Base-by-base conservation (phyloP, 2,797 vertebrate genomes). In the Lemur catta region DNA sequence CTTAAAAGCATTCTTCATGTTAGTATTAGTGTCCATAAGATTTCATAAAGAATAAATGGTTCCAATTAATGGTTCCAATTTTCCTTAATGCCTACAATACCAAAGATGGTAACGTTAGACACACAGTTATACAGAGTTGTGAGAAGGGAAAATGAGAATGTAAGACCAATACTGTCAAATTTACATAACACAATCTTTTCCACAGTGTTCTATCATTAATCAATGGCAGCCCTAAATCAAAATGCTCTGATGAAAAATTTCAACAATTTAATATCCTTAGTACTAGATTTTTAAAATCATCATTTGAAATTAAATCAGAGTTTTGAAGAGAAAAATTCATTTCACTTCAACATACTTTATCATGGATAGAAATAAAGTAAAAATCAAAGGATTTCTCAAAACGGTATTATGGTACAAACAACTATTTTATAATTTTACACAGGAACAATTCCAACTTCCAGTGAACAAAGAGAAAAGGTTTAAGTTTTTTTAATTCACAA, bases 1-100 rank as follows among this genome's bases (percentile, higher is more conserved):
- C 35, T 61, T 85, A 76, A 93, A 81, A 52, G 43, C 93, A 91
- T 69, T 67, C n/a, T 89, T 89, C 61, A 65, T 43, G n/a, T 96
- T 67, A 76, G 38, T 81, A 61, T 76, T 74, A 76, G 87, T 69
- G 18, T 52, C 26, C 1, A 0, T 7, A 69, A 52, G 6, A 84
- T 52, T 92, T 65, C 10, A 41, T 43, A 94, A 95, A 67, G 15
- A 91, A 91, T 69, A 93, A 89, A 85, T 26, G 55, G 55, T 57
- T 81, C 28, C 14, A 57, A 57, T 43, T 89, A 46, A 59, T 43
- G 35, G 20, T 55, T 79, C 43, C 33, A 74, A 48, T 55, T 91
- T 67, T 93, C 75, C 69, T 80, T 94, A 89, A 93, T 38, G 48
- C 28, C 41, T 75, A 86, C 17, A 74, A 41, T 43, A 88, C 7